Conservation (phyloP, 2,888 invertebrate species). For the Agrotis segetum region DNA sequence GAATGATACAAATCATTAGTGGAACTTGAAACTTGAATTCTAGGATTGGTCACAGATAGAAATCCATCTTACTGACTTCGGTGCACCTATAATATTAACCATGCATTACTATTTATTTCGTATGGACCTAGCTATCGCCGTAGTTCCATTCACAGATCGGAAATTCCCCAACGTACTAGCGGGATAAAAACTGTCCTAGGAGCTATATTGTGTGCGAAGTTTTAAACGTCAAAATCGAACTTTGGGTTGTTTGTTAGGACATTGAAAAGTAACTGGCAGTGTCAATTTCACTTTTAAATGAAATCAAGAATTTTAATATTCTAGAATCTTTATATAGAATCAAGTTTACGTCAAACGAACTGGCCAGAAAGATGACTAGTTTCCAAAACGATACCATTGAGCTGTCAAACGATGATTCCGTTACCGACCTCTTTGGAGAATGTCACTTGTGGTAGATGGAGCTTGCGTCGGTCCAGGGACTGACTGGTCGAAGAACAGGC, state of each 20-base stretch:
- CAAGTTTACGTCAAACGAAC: slow-evolving; percentile 35
- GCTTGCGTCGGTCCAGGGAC: slow-evolving; percentile 91
- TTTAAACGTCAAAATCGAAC: too few relatives aligned
- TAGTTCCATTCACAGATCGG: too few relatives aligned
- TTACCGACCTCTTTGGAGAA: slow-evolving; percentile 98
- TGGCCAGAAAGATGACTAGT: slow-evolving; percentile 71
- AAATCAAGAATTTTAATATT: too few relatives aligned
- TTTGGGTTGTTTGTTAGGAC: too few relatives aligned
- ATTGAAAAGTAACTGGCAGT: too few relatives aligned
- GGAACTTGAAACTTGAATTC: not conserved
- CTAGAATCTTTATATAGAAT: too few relatives aligned
- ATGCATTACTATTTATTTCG: not conserved
- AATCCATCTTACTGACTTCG: slow-evolving; percentile 15
- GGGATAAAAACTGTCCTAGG: too few relatives aligned
- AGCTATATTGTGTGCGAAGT: too few relatives aligned
- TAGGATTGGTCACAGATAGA: slow-evolving; percentile 9
- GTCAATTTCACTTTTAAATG: too few relatives aligned
- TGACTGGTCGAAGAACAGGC: slow-evolving; percentile 93
- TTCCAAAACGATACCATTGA: slow-evolving; percentile 56
- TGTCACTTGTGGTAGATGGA: slow-evolving; percentile 95
- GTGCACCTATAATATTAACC: slow-evolving; percentile 6
- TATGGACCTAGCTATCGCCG: not conserved
- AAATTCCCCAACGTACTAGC: too few relatives aligned
- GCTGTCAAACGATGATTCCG: slow-evolving; percentile 94
- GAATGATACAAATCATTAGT: not conserved